Conservation (phyloP, 2,113 vertebrate genomes). For the Hydropotes inermis region DNA sequence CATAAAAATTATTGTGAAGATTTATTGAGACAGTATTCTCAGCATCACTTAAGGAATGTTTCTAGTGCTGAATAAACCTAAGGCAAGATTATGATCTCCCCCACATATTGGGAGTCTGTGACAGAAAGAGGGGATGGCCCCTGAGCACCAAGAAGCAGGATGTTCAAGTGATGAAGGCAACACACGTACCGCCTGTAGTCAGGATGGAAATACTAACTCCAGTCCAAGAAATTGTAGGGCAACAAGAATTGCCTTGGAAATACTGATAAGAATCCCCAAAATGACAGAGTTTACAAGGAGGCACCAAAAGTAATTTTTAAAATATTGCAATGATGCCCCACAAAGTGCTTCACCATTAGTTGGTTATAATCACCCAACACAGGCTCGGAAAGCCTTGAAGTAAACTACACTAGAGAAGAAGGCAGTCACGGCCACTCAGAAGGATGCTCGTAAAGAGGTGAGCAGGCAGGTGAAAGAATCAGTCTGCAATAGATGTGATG, state of each 20-base stretch:
- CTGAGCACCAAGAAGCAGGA: not conserved
- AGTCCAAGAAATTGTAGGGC: not conserved
- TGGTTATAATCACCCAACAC: not conserved
- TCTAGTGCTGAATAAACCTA: not conserved
- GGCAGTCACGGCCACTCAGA: not conserved
- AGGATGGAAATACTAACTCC: not conserved
- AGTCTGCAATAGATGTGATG: not conserved
- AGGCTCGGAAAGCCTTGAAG: not conserved
- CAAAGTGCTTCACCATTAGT: not conserved
- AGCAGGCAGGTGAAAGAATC: not conserved
- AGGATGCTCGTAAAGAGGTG: not conserved
- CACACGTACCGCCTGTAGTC: accelerated
- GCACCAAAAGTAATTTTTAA: not conserved
- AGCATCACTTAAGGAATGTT: not conserved
- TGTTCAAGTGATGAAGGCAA: not conserved
- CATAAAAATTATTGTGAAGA: not conserved
- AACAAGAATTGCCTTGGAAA: not conserved
- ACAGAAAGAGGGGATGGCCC: not conserved
- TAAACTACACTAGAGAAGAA: not conserved
- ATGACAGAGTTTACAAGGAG: not conserved
- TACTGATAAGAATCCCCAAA: not conserved
- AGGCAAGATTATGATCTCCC: not conserved
- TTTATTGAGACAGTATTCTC: not conserved
- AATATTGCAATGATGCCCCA: not conserved
- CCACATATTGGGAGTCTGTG: not conserved